Evolutionary conservation across 2,888 invertebrate species (phyloP), one percentile per base, ranked within the genome.

Genomic region (Nebria brevicollis): DNA sequence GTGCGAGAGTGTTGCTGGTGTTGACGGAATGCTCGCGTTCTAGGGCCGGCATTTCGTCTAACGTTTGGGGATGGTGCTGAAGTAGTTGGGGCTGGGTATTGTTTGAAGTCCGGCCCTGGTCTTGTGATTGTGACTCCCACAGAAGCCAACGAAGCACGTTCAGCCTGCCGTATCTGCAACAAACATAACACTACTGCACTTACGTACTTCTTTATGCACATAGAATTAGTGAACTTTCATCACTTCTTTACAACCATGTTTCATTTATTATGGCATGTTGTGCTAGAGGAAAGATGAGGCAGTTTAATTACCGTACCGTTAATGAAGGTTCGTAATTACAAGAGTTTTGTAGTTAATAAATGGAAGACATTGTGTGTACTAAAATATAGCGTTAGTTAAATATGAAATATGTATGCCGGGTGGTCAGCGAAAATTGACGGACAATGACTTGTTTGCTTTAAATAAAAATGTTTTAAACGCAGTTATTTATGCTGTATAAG

Each of bases 1-100:
- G 91, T 84, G 96, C 95, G 85, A 96, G 91, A 82, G 95, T 95
- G 84, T 95, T 94, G 88, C 92, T 93, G 87, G 91, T 90, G 85
- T 90, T 90, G 84, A 90, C 90, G 84, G 83, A 83, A 78, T 90
- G 72, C 25, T 81, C 81, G 78, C 90, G 88, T 86, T 91, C 90
- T 85, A 91, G 90, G 70, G 91, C 90, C 81, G 92, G 91, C 90
- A 91, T 91, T 85, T 90, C 89, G 77, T 89, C 84, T 74, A 84
- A 84, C 54, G 54, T 54, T 10, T 25, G 26, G 25, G 11, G 70
- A 3, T 70, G 70, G 20, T 70, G 70, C 26, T 25, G 70, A 8
- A 13, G 11, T 54, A 7, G 8, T 13, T 54, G 54, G 54, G 7
- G 54, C 54, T 8, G 13, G 7, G 11, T 25, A 34, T 70, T 75